Evolutionary conservation across 2,797 vertebrate genomes (phyloP), one percentile per base, ranked within the genome.

Genomic region (Betta splendens): DNA sequence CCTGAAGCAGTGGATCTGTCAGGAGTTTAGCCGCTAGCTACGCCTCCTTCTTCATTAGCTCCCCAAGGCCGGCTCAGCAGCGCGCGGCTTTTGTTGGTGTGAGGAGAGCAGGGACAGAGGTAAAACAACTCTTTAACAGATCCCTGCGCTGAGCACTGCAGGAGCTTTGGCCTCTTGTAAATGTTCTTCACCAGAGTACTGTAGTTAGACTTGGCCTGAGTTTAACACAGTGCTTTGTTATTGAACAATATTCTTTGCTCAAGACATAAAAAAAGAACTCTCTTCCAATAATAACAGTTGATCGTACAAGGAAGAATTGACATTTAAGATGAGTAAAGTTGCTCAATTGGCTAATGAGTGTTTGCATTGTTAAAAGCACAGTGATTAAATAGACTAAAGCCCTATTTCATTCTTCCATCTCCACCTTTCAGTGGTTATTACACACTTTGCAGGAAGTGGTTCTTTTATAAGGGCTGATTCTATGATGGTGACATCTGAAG

Each of bases 1-100:
- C 48, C 70, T 35, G 18, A 60, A 63, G 64, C 55, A 75, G 70
- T 76, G 79, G 69, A 83, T 85, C 85, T 86, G 80, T 81, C 85
- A 83, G 39, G 79, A 79, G 83, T 89, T 84, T 80, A 82, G 86
- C 80, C 72, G 29, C 60, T n/a, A 60, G 59, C 71, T 77, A 45
- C 76, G 75, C 57, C 69, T 77, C 75, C 56, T 68, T 55, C 61
- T 72, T 36, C 59, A 62, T 47, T 67, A 26, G 45, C 39, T 74
- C 80, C 87, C 78, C 16, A 15, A 75, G 81, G 85, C 70, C 55
- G 58, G 60, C 74, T 79, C 63, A 51, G 37, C 17, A 58, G 63
- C 70, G 60, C 79, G 71, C 57, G 33, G 72, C 75, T 75, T 80
- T 85, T 83, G 84, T 75, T 69, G 70, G 61, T 62, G 56, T 77